These are phyloP conservation scores for Nephotettix cincticeps DNA, from an alignment of 1,140 invertebrate genomes.

Conservation along the genomic window DNA sequence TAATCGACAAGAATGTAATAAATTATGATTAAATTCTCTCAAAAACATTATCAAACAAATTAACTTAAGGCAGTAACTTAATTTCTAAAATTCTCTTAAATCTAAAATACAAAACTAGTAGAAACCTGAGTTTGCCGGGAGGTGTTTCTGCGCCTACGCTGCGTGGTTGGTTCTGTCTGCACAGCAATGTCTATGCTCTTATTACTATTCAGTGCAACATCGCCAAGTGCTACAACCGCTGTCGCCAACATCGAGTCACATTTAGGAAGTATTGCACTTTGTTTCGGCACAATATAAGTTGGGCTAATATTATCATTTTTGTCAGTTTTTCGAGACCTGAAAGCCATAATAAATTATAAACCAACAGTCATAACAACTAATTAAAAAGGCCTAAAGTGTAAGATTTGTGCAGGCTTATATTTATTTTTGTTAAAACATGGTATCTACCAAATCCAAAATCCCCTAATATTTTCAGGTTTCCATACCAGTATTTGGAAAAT, in stretches of 20 bases:
- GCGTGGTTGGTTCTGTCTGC: constrained; percentile 4
- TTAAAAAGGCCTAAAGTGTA: too few relatives aligned
- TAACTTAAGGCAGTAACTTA: too few relatives aligned
- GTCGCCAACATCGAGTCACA: neutral
- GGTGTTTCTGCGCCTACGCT: neutral
- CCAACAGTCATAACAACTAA: neutral
- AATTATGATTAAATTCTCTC: too few relatives aligned
- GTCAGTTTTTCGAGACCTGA: neutral
- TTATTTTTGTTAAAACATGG: too few relatives aligned
- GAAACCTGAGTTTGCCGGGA: constrained; percentile 6
- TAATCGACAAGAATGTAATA: too few relatives aligned
- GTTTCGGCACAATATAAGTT: neutral
- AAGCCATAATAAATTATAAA: neutral
- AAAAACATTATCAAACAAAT: too few relatives aligned
- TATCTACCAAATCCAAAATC: too few relatives aligned
- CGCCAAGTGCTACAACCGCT: neutral
- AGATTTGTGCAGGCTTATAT: too few relatives aligned
- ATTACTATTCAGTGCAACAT: neutral
- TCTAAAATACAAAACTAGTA: too few relatives aligned
- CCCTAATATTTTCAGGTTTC: too few relatives aligned
- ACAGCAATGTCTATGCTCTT: neutral
- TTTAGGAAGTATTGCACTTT: neutral
- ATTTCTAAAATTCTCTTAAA: too few relatives aligned
- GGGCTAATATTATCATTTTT: neutral
- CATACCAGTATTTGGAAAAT: too few relatives aligned